phyloP scores from a whole-genome alignment of 2,113 vertebrate species.

The Lepisosteus osseus region DNA sequence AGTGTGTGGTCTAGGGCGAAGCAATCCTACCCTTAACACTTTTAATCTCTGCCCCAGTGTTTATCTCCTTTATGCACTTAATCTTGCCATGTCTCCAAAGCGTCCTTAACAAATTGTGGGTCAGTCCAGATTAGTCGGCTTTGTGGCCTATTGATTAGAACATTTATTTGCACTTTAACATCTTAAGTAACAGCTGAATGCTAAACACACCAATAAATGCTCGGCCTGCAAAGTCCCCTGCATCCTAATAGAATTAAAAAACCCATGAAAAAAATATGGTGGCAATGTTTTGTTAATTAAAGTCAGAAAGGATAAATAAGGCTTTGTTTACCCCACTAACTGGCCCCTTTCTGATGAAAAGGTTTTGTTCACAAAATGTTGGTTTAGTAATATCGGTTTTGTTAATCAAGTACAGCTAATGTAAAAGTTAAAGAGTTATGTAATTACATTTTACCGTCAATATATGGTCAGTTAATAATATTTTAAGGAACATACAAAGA shows the following conservation, averaged over 20 bases:
- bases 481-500: no score
- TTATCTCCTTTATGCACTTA: slow-evolving; percentile 82
- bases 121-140: slow-evolving; percentile 87
- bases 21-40: slow-evolving; percentile 67
- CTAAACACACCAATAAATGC: slow-evolving; percentile 52
- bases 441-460: no score
- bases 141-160: slow-evolving; percentile 74
- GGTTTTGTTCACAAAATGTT: no score
- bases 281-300: background rate
- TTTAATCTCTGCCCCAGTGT: slow-evolving; percentile 87
- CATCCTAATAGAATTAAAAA: slow-evolving; percentile 31
- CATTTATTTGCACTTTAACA: slow-evolving; percentile 82
- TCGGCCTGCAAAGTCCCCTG: slow-evolving; percentile 24
- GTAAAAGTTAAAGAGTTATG: no score
- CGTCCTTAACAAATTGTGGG: slow-evolving; percentile 81
- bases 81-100: slow-evolving; percentile 80
- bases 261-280: slow-evolving; percentile 40
- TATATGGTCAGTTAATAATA: no score
- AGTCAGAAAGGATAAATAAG: background rate
- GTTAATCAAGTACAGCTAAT: no score
- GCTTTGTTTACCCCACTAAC: background rate
- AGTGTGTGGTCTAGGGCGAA: slow-evolving; percentile 92
- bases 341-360: no score
- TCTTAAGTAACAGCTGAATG: slow-evolving; percentile 89
- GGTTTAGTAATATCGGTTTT: no score